Percentiles rank a stretch among this genome's conserved stretches.
Conservation (phyloP, 2,888 invertebrate species). For the Plagodis pulveraria region DNA sequence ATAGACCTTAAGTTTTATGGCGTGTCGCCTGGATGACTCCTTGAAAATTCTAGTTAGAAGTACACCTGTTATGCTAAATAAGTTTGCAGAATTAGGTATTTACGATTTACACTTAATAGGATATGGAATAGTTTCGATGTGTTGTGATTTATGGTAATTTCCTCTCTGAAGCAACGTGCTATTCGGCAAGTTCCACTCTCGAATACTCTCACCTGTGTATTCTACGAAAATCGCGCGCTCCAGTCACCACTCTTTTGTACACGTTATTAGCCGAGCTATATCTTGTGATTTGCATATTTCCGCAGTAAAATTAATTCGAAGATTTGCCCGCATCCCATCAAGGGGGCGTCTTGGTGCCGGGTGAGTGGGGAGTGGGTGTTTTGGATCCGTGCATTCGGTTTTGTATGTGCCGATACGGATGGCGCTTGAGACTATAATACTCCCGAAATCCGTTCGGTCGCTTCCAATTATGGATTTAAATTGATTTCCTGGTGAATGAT, state of each 20-base stretch:
- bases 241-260: slow-evolving; percentile 85
- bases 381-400: slow-evolving; percentile 79
- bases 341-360: slow-evolving; percentile 58
- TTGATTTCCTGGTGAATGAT: slow-evolving; percentile 19
- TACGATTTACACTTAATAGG: too few relatives aligned
- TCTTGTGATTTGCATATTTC: slow-evolving; percentile 84
- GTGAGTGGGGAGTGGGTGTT: slow-evolving; percentile 48
- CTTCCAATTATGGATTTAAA: slow-evolving; percentile 46
- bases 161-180: slow-evolving; percentile 28
- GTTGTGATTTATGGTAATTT: not conserved
- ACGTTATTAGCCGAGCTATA: slow-evolving; percentile 84
- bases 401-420: slow-evolving; percentile 62
- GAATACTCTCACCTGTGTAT: slow-evolving; percentile 13
- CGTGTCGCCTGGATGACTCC: too few relatives aligned
- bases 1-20: too few relatives aligned
- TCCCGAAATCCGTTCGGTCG: slow-evolving; percentile 40
- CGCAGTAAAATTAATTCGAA: slow-evolving; percentile 86
- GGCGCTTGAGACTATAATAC: slow-evolving; percentile 48
- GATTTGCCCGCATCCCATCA: slow-evolving; percentile 82
- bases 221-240: slow-evolving; percentile 63
- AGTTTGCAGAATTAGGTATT: too few relatives aligned
- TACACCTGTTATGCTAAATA: too few relatives aligned
- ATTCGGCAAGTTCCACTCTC: slow-evolving; percentile 39
- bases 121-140: too few relatives aligned
- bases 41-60: too few relatives aligned